phyloP scores from a whole-genome alignment of 1,140 invertebrate species.

The Neomicropteryx cornuta region DNA sequence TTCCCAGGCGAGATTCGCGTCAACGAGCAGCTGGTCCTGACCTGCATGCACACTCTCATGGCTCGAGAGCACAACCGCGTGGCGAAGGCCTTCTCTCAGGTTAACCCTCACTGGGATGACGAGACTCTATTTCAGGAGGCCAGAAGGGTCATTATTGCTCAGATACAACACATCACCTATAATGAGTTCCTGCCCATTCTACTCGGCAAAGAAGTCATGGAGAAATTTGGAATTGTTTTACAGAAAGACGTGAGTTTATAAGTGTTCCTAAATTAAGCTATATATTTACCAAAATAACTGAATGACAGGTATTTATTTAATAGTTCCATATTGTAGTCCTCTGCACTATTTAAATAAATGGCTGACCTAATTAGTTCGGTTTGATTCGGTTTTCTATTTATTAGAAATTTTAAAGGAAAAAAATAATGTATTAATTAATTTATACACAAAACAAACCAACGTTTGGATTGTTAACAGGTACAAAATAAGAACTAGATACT shows the following conservation, averaged over 20 bases:
- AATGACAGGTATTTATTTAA: too few species aligned
- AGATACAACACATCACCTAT: conserved; percentile 88
- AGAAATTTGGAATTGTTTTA: conserved; percentile 76
- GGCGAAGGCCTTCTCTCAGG: conserved; percentile 58
- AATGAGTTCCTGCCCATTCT: conserved; percentile 92
- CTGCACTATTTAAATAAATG: too few species aligned
- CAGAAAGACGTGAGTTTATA: conserved; percentile 58
- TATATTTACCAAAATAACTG: too few species aligned
- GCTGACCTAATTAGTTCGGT: too few species aligned
- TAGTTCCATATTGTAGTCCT: too few species aligned
- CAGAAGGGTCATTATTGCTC: conserved; percentile 77
- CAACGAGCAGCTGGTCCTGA: conserved; percentile 83
- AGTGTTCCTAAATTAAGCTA: conserved; percentile 4
- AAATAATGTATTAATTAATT: too few species aligned
- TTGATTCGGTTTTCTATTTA: too few species aligned
- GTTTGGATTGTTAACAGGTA: too few species aligned
- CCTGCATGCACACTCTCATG: conserved; percentile 85
- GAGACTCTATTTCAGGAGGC: conserved; percentile 90
- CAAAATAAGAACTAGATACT: too few species aligned
- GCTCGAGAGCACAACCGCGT: conserved; percentile 80
- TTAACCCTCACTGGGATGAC: conserved; percentile 93
- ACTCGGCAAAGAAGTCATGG: conserved; percentile 86
- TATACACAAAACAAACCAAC: too few species aligned
- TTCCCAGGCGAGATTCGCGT: conserved; percentile 80
- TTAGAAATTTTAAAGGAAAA: too few species aligned